A percentile compares a stretch with the other conserved stretches of the same genome.
Conservation (phyloP, 2,797 vertebrate species). For the Aphelocoma californica region DNA sequence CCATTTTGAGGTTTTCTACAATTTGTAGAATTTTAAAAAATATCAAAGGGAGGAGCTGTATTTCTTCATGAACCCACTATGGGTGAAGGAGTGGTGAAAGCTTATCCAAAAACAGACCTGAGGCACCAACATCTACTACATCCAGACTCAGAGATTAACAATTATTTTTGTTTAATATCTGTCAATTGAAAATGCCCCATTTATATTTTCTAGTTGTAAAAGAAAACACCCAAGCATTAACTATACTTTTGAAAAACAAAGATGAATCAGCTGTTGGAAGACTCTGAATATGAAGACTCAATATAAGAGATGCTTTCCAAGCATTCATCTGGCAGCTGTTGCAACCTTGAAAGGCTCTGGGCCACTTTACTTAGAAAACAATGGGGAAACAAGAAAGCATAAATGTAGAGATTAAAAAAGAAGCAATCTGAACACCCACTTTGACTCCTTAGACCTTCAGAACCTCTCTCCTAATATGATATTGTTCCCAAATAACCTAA, state of each 20-base stretch:
- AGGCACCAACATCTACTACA: not conserved
- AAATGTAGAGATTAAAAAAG: fast-evolving
- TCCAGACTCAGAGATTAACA: not conserved
- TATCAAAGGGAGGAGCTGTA: not conserved
- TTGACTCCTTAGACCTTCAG: not conserved
- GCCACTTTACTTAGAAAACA: not conserved
- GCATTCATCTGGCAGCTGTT: not conserved
- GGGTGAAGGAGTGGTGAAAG: not conserved
- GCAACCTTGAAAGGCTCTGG: not conserved
- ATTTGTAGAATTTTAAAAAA: not conserved
- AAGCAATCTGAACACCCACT: not conserved
- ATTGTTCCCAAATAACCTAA: not conserved
- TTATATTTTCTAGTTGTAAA: not conserved
- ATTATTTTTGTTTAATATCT: not conserved
- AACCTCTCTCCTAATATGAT: not conserved
- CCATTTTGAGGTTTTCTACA: not conserved
- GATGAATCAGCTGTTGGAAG: not conserved
- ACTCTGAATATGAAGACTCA: not conserved
- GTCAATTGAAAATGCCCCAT: not conserved
- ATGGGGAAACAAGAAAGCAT: not conserved
- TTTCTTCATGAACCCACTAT: not conserved
- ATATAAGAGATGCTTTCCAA: not conserved
- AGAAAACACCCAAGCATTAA: not conserved
- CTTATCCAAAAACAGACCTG: not conserved
- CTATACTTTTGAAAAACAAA: fast-evolving